These are phyloP conservation scores for Podarcis raffonei DNA, from an alignment of 2,113 vertebrate species.

Conservation along the genomic window DNA sequence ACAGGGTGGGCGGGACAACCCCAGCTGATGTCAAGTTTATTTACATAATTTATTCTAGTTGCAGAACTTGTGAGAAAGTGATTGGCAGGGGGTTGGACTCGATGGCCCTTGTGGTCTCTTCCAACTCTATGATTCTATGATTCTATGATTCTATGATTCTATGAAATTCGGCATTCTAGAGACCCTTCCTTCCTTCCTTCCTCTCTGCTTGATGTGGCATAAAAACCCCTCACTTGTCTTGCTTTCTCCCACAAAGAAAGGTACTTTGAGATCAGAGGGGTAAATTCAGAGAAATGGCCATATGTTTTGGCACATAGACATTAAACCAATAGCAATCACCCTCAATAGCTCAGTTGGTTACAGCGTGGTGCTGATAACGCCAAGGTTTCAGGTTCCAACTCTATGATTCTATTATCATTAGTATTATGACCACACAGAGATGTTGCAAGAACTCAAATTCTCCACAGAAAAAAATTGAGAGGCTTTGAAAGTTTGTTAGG, in stretches of 20 bases:
- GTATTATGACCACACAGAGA: not conserved
- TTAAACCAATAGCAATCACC: fast-evolving
- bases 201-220: not conserved
- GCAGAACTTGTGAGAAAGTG: not conserved
- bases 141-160: too few species aligned
- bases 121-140: too few species aligned
- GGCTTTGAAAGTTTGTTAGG: not conserved
- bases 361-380: too few species aligned
- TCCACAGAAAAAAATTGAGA: not conserved
- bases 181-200: not conserved
- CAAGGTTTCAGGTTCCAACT: too few species aligned
- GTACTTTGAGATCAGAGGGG: fast-evolving
- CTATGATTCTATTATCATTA: too few species aligned
- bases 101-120: too few species aligned
- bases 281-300: conserved; percentile 5
- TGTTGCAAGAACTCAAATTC: not conserved
- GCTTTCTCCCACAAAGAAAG: not conserved
- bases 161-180: not conserved
- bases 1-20: too few species aligned
- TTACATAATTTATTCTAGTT: not conserved
- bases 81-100: too few species aligned
- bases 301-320: fast-evolving
- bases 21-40: not conserved
- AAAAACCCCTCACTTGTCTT: not conserved
- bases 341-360: too few species aligned